Evolutionary conservation across 2,113 vertebrate species (phyloP).

Genomic region (Synchiropus splendidus): DNA sequence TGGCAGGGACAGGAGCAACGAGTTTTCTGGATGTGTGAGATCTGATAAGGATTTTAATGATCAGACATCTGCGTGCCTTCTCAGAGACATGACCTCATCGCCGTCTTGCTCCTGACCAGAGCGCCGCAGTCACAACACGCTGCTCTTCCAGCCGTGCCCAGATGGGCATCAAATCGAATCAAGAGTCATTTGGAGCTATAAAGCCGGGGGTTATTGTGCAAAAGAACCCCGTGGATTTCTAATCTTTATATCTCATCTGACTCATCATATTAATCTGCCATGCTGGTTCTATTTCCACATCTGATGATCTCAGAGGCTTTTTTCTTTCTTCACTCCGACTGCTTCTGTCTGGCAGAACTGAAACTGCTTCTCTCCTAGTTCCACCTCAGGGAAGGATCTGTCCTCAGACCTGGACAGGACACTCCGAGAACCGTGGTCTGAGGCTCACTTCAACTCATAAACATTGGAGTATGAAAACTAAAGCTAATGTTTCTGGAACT

Average conservation of each 20-base stretch:
- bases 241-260: conserved; percentile 50
- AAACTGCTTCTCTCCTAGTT: too few species aligned
- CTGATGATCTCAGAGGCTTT: conserved; percentile 15
- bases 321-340: too few species aligned
- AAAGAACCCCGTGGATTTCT: conserved; percentile 44
- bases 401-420: too few species aligned
- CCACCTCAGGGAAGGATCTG: too few species aligned
- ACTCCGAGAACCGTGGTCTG: too few species aligned
- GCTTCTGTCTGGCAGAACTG: not conserved
- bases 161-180: conserved; percentile 66
- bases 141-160: conserved; percentile 56
- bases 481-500: too few species aligned
- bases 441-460: too few species aligned
- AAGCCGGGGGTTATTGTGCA: conserved; percentile 49
- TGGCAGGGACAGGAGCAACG: too few species aligned
- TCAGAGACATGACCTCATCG: conserved; percentile 69
- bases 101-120: conserved; percentile 51
- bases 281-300: conserved; percentile 36
- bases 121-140: conserved; percentile 49
- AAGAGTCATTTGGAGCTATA: conserved; percentile 60
- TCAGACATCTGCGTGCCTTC: conserved; percentile 59
- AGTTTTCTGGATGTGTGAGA: too few species aligned
- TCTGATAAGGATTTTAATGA: conserved; percentile 20
- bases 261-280: conserved; percentile 49
- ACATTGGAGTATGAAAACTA: too few species aligned